Percentiles rank a stretch among this genome's conserved stretches.
Conservation (phyloP, 2,113 vertebrate genomes). For the Phainopepla nitens region DNA sequence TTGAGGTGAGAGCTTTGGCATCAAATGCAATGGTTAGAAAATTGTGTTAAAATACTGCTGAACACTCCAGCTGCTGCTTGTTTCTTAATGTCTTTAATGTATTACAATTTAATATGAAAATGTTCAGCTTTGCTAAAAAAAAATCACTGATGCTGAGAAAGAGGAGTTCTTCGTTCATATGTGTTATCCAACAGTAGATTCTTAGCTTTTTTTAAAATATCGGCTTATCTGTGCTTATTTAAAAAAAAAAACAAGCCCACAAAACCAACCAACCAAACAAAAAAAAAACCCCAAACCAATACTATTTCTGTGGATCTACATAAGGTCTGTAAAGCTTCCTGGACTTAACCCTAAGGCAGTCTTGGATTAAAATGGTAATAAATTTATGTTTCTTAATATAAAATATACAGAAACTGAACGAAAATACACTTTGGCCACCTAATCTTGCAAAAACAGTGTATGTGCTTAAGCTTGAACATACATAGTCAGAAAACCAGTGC, state of each 20-base stretch:
- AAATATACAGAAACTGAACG: not conserved
- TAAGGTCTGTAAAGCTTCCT: not conserved
- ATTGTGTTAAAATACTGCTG: not conserved
- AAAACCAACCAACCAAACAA: not conserved
- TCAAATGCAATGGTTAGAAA: not conserved
- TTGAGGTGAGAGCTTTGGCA: not conserved
- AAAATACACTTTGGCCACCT: not conserved
- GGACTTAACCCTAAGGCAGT: not conserved
- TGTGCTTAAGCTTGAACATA: not conserved
- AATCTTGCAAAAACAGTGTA: not conserved
- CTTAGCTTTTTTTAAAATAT: not conserved
- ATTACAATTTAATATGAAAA: not conserved
- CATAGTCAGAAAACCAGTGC: fast-evolving
- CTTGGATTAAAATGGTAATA: not conserved
- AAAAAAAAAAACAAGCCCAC: too few relatives aligned
- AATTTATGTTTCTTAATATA: not conserved
- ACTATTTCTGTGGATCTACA: not conserved
- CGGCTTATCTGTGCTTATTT: not conserved
- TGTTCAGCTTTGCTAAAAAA: not conserved
- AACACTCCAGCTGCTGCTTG: not conserved
- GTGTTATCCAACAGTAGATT: not conserved
- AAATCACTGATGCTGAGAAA: not conserved
- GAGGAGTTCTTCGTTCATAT: fast-evolving
- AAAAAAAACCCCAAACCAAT: not conserved
- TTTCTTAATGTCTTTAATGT: not conserved